A percentile compares a stretch with the other conserved stretches of the same genome.
Conservation (phyloP, 2,888 invertebrate species). For the Agriopis aurantiaria region DNA sequence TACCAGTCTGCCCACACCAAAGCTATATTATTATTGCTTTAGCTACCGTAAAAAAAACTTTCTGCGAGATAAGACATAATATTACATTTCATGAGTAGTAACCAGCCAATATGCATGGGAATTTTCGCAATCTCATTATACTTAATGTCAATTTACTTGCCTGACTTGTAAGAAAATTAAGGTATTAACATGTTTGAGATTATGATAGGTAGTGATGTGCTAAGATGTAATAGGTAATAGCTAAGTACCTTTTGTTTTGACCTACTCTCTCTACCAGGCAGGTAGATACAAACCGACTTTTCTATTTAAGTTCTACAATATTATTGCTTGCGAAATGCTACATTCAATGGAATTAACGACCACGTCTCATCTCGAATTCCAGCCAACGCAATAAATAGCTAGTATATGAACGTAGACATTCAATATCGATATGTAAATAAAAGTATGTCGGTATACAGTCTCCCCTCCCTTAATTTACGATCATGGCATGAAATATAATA, state of each 20-base stretch:
- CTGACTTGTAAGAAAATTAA: slow-evolving; percentile 36
- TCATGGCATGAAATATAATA: slow-evolving; percentile 36
- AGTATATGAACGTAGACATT: slow-evolving; percentile 10
- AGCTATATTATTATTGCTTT: background rate
- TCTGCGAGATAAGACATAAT: slow-evolving; percentile 2
- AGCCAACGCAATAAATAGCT: slow-evolving; percentile 12
- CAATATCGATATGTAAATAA: slow-evolving; percentile 22
- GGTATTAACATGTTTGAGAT: slow-evolving; percentile 2
- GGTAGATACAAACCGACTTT: no score
- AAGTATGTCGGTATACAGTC: slow-evolving; percentile 7
- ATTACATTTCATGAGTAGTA: background rate
- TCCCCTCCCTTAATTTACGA: slow-evolving; percentile 33
- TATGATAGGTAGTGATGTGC: background rate
- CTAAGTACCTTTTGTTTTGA: no score
- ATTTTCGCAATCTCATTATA: slow-evolving; percentile 40
- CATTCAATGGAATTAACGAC: background rate
- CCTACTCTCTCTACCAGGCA: no score
- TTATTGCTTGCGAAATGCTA: background rate
- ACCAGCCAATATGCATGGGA: slow-evolving; percentile 34
- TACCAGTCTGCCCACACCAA: no score
- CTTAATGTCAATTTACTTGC: slow-evolving; percentile 38
- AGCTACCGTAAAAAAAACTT: background rate
- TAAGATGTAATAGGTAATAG: background rate
- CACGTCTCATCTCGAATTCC: background rate
- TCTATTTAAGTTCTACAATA: background rate